A percentile compares a stretch with the other conserved stretches of the same genome.
phyloP scores from a whole-genome alignment of 2,888 invertebrate species.

The Dryadula phaetusa region DNA sequence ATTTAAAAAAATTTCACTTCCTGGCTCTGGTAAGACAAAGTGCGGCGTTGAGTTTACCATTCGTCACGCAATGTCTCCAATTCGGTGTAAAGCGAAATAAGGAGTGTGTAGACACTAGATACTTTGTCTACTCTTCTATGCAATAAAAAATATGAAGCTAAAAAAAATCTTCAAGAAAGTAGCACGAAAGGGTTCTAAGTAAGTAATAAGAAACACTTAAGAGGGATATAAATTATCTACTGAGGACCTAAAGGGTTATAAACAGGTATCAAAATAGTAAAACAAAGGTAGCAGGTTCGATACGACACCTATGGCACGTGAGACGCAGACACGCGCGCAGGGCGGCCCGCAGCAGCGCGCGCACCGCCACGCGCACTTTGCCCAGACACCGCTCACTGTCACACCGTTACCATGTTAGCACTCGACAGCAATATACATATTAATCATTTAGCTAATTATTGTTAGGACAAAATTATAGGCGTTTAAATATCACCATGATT shows the following conservation, averaged over 20 bases:
- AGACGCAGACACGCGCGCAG: conserved; percentile 74
- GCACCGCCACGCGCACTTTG: conserved; percentile 64
- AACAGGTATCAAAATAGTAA: background rate
- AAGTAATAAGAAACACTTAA: background rate
- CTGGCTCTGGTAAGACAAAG: too few species aligned
- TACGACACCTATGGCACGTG: conserved; percentile 73
- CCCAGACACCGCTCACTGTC: conserved; percentile 60
- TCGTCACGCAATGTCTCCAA: too few species aligned
- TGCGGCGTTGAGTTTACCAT: too few species aligned
- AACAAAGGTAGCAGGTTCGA: background rate
- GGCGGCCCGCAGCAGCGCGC: conserved; percentile 70
- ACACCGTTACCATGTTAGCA: background rate
- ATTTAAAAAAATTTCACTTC: too few species aligned
- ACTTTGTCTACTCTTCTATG: too few species aligned
- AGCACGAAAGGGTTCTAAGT: too few species aligned
- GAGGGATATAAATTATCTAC: too few species aligned
- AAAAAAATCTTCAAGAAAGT: too few species aligned
- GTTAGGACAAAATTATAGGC: background rate
- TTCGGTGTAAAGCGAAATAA: too few species aligned
- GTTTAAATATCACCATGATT: background rate
- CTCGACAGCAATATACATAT: background rate
- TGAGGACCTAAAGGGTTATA: background rate
- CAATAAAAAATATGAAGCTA: too few species aligned
- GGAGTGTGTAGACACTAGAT: too few species aligned
- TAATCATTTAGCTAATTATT: background rate